phyloP scores from a whole-genome alignment of 2,888 invertebrate species.

The Selenia dentaria region DNA sequence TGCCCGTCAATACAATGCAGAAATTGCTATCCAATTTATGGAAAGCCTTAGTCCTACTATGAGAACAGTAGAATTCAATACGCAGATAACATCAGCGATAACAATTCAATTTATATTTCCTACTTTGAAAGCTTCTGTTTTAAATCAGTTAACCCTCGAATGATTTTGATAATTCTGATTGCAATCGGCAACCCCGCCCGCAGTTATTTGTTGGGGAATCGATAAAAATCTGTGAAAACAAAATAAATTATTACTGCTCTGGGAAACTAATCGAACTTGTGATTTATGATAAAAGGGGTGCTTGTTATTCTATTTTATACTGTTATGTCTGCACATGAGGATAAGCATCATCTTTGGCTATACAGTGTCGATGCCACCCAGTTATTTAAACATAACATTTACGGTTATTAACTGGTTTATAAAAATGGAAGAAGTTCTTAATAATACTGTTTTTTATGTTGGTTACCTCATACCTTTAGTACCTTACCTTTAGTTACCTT shows the following conservation, averaged over 20 bases:
- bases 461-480: too few species aligned
- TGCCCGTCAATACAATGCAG: background rate
- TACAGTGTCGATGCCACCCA: too few species aligned
- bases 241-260: conserved; percentile 48
- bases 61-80: conserved; percentile 27
- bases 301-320: too few species aligned
- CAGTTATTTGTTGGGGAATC: conserved; percentile 51
- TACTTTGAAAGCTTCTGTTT: conserved; percentile 59
- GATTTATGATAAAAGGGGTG: conserved; percentile 46
- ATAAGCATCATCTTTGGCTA: too few species aligned
- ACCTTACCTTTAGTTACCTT: too few species aligned
- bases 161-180: conserved; percentile 35
- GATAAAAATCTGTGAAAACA: conserved; percentile 57
- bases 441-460: too few species aligned
- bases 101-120: conserved; percentile 41
- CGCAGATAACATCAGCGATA: conserved; percentile 35
- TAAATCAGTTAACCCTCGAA: conserved; percentile 69
- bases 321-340: too few species aligned
- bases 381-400: too few species aligned
- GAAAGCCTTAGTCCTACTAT: conserved; percentile 12
- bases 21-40: conserved; percentile 29
- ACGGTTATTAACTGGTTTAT: too few species aligned
- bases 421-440: too few species aligned
- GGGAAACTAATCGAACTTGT: conserved; percentile 48
- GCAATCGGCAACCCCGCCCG: conserved; percentile 41